Conservation (phyloP, 2,113 vertebrate species). For the Fregata magnificens region DNA sequence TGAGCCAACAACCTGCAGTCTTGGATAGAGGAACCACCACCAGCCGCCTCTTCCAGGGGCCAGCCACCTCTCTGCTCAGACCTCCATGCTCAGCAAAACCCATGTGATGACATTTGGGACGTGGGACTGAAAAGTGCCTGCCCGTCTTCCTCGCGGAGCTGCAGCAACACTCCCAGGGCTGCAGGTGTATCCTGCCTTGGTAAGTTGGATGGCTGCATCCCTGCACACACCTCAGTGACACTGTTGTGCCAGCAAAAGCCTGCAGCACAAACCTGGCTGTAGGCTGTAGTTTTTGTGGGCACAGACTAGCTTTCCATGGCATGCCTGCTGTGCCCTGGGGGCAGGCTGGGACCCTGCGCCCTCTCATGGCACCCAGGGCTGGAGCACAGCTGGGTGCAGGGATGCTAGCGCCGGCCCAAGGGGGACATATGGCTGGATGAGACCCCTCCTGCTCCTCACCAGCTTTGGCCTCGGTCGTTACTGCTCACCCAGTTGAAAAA, state of each 20-base stretch:
- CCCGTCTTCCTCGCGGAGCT: background rate
- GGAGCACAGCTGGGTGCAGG: background rate
- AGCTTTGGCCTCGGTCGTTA: background rate
- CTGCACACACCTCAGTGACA: background rate
- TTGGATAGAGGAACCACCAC: background rate
- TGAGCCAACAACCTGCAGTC: background rate
- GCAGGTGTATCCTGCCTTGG: background rate
- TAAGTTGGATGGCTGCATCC: background rate
- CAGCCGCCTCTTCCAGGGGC: background rate
- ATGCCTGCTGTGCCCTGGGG: background rate
- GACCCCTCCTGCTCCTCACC: background rate
- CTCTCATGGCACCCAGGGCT: fast-evolving
- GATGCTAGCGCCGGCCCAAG: background rate
- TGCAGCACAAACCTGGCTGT: background rate
- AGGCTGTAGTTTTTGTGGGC: background rate
- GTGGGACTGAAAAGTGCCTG: background rate
- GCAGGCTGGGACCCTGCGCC: background rate
- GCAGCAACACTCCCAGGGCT: background rate
- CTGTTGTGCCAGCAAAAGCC: background rate
- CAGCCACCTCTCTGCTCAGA: background rate
- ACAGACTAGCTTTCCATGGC: background rate
- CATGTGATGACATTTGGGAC: background rate
- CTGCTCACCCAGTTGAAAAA: background rate
- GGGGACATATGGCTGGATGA: background rate
- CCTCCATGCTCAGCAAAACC: background rate